Base-by-base conservation (phyloP, 2,888 invertebrate genomes). In the Temnothorax ravouxi region DNA sequence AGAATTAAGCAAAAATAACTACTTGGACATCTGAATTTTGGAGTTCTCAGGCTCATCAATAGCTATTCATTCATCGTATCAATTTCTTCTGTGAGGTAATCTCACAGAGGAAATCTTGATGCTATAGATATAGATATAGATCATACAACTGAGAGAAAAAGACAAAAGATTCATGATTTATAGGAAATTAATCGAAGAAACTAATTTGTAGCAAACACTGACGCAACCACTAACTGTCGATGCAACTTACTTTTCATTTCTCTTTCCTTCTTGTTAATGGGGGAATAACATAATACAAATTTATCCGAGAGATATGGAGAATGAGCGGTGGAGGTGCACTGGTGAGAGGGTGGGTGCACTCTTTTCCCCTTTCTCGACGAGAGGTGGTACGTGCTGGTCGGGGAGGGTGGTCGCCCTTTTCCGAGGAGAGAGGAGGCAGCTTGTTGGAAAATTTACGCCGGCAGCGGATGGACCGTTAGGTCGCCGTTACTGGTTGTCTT, bases 361-460 rank as follows among this genome's bases (percentile, higher is more conserved):
- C 71, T 71, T 21, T 44, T 59, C 44, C 44, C 38, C 59, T 79
- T 47, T 59, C 18, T 56, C 18, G 25, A 29, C 9, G 41, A n/a
- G 74, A 52, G 61, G 76, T 72, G 52, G 71, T 29, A 71, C 25
- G 25, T 25, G 44, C 47, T 59, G 8, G 21, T 74, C 44, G 29
- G 41, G 44, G n/a, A 62, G 83, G 59, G 52, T 44, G 50, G 47
- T n/a, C 56, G 67, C 50, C 79, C 79, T 83, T 67, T 56, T 62
- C 44, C 75, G 64, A 76, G 75, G 47, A 74, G 64, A 71, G 59
- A 61, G 84, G 38, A 52, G 44, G 69, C 15, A 72, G 54, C 34
- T 86, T 79, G 89, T 87, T 85, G 89, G 89, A 91, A 89, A 90
- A 91, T 88, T 87, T 86, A 86, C 84, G 83, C 69, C 83, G 84